Evolutionary conservation across 2,113 vertebrate genomes (phyloP), one percentile per base, ranked within the genome.

Genomic region (Osmerus mordax): DNA sequence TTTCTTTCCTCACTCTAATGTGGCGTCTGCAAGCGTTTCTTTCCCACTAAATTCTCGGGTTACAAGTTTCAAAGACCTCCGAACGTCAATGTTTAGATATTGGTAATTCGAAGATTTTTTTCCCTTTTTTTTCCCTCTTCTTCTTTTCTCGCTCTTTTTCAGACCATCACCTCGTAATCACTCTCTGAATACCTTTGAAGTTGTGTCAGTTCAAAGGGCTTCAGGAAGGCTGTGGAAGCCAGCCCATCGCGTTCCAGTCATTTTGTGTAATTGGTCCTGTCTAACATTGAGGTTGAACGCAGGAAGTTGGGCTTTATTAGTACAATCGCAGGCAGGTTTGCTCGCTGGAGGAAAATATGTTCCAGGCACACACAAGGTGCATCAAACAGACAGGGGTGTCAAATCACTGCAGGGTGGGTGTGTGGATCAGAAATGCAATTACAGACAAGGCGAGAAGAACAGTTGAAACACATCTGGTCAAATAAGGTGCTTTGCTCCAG

Each of bases 241-340:
- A 79, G 90, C 92, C 90, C 90, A 80, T 92, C 89, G 89, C 91
- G 81, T 89, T 92, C 68, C 91, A 91, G 90, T 93, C 90, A 93
- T 93, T 93, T 91, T 88, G 85, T 91, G 91, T 96, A 96, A 97
- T 96, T 96, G 94, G 92, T 91, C 92, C 91, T 91, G 94, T 93
- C 93, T 93, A 91, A 93, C 91, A 87, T 83, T 81, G 89, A 91
- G 93, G 93, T 93, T 91, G 92, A 94, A 93, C 91, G 88, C 87
- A 90, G 92, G 93, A 92, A 95, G 91, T 88, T 19, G 83, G 84
- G 92, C 92, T 94, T 94, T 95, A 94, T 94, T 94, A 92, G 91
- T 88, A 92, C 93, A 94, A 95, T 94, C 90, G 92, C 93, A 89
- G 80, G 89, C 93, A 94, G 94, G 93, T 95, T 94, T 88, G 78